phyloP scores from a whole-genome alignment of 2,797 vertebrate species.

The Xenopus petersii region DNA sequence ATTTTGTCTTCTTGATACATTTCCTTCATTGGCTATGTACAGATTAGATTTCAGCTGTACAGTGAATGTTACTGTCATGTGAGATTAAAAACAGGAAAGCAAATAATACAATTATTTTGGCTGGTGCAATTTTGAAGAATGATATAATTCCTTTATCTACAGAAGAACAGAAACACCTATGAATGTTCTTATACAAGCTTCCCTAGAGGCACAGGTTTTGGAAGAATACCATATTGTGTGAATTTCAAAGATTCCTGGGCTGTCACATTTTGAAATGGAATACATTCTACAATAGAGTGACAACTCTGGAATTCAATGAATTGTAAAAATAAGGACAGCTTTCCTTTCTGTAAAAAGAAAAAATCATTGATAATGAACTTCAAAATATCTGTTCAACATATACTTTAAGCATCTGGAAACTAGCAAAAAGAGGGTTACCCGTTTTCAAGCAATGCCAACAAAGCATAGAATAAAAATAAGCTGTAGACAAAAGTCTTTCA shows the following conservation, averaged over 20 bases:
- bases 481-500: too few species aligned
- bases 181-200: conserved; percentile 15
- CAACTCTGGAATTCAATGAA: conserved; percentile 23
- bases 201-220: conserved; percentile 17
- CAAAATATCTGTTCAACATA: conserved; percentile 9
- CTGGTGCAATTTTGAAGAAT: conserved; percentile 13
- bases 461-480: too few species aligned
- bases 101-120: conserved; percentile 22
- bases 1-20: too few species aligned
- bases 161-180: conserved; percentile 25
- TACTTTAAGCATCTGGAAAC: conserved; percentile 10
- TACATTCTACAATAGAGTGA: conserved; percentile 10
- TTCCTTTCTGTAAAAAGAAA: conserved; percentile 20
- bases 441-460: too few species aligned
- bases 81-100: too few species aligned
- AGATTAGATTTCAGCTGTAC: too few species aligned
- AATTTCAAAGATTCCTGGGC: conserved; percentile 14
- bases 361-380: conserved; percentile 12
- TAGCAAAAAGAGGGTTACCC: too few species aligned
- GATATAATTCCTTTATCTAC: conserved; percentile 24
- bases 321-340: conserved; percentile 28
- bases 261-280: conserved; percentile 22
- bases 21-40: too few species aligned
- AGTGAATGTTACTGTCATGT: too few species aligned
- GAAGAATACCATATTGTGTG: conserved; percentile 14